Evolutionary conservation across 2,888 invertebrate genomes (phyloP), one percentile per base, ranked within the genome.

Genomic region (Drosophila diplacantha): DNA sequence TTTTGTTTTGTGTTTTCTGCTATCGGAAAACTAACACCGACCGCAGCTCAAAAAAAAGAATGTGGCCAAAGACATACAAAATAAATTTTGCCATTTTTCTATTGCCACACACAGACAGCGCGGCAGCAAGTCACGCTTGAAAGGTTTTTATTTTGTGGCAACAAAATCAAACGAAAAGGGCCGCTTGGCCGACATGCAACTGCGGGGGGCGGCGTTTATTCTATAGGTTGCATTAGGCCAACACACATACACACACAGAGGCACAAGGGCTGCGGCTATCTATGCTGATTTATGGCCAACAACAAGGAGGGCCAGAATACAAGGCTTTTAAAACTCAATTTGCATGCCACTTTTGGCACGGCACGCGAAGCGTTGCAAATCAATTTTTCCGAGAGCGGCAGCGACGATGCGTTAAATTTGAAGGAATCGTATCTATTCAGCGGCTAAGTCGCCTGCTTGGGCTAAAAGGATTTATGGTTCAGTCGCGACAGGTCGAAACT

Each of bases 381-480:
- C 66, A 66, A 69, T 63, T 66, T 63, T 68, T 59, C 31, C 51
- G 47, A 58, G 57, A 51, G 50, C 69, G 58, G 60, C 80, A 73
- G 70, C 77, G 70, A 64, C 75, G 85, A 83, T 72, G 85, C 85
- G 82, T 75, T 81, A 83, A 83, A 83, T 83, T 83, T 79, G 80
- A 83, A 83, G 74, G 71, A 81, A 75, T 71, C 69, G 63, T 65
- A 67, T 59, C 68, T 64, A 64, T 69, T 51, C 41, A 20, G 34
- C 56, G 39, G 37, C 52, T 49, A 49, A 53, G 44, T 41, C 51
- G 67, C 55, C 38, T 53, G 56, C 49, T 41, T 51, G n/a, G 56
- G 73, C 70, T 57, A 71, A 71, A 70, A 54, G 74, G 76, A 81
- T 81, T 79, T 79, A 74, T 69, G 50, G 74, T 68, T 71, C 65